These are phyloP conservation scores for Bos indicus DNA, from an alignment of 2,113 vertebrate genomes.

Conservation along the genomic window DNA sequence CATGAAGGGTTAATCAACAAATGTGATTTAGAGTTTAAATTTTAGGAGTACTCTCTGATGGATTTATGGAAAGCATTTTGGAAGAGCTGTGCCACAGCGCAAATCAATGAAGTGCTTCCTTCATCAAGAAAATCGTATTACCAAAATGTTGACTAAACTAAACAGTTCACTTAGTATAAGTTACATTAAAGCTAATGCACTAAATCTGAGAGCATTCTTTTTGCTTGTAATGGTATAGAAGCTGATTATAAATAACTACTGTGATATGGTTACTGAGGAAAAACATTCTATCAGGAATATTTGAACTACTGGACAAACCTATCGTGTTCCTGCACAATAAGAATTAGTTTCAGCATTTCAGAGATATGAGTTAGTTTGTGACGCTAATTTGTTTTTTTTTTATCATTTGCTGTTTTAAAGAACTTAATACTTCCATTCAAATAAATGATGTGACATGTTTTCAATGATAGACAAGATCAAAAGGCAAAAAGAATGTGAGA, in stretches of 20 bases:
- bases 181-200: background rate
- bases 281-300: background rate
- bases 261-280: background rate
- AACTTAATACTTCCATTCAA: background rate
- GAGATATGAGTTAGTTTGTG: background rate
- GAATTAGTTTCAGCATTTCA: background rate
- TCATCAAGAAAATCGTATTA: background rate
- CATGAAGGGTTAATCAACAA: background rate
- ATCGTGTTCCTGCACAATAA: background rate
- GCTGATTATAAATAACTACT: background rate
- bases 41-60: background rate
- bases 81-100: background rate
- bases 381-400: background rate
- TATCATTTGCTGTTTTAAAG: background rate
- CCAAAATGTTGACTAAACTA: background rate
- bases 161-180: background rate
- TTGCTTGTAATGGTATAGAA: background rate
- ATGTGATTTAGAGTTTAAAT: background rate
- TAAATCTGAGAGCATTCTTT: background rate
- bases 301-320: background rate
- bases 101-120: background rate
- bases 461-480: background rate
- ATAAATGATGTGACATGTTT: background rate
- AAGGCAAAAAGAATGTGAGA: background rate
- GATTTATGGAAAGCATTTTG: background rate